Base-by-base conservation (phyloP, 2,113 vertebrate genomes). In the Herpetotheres cachinnans region DNA sequence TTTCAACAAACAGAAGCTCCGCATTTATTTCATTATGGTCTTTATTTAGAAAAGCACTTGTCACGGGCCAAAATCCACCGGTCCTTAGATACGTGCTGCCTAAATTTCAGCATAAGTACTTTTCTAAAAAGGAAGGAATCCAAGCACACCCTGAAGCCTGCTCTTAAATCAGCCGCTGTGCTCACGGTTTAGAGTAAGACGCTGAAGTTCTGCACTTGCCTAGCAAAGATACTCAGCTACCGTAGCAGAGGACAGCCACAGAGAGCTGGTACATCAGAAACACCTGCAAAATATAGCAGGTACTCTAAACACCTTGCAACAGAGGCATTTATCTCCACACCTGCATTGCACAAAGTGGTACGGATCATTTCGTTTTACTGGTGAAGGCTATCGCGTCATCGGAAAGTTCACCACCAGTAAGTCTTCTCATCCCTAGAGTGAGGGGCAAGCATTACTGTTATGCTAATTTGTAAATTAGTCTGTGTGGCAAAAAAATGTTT, bases 331-430 rank as follows among this genome's bases (percentile, higher is more conserved):
- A 0, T 6, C n/a, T 1, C 80, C 65, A 2, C 3, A 16, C 59
- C 55, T 7, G 58, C 71, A 0, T 2, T 3, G 42, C 78, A 11
- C 71, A 4, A 2, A 13, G 16, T 0, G 3, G 3, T 16, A 13
- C 0, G 27, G 5, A 22, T 19, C 7, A 7, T 56, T 54, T 20
- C 10, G 1, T 52, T 19, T 44, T 1, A 10, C 0, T 18, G 47
- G 17, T 9, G 40, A 21, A 40, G 29, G 29, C 47, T 32, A 7
- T 50, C 7, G 8, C 58, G 6, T 24, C 34, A 9, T 16, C 15
- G 54, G 8, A 7, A 70, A 56, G 6, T 26, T 86, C 86, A 47
- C 7, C 61, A 29, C 4, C 65, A n/a, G 4, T 0, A 9, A 55
- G 22, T 42, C 30, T 25, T 67, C 54, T 27, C 42, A 32, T 8